Base-by-base conservation (phyloP, 2,888 invertebrate genomes). In the Phaedon cochleariae region DNA sequence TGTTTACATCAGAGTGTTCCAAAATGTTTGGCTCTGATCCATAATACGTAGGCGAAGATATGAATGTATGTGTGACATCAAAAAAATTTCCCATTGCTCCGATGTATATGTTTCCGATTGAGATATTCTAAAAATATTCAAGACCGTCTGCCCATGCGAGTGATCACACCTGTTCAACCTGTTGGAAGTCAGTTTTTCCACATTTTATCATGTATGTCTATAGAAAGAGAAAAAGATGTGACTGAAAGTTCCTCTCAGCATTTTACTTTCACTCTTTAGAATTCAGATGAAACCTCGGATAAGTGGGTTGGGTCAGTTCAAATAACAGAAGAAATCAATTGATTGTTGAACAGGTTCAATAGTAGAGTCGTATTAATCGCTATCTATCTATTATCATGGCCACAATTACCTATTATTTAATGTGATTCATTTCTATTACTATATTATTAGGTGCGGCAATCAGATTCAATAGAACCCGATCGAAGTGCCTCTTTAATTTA, bases 1-100 rank as follows among this genome's bases (percentile, higher is more conserved):
- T 49, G n/a, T 49, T 9, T 22, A 20, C 5, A 6, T 49, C 49
- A 21, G 15, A 22, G 34, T 37, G 1, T 21, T 17, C 9, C 18
- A 41, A 12, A 26, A 3, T 21, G 21, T 57, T 45, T 57, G 55
- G 55, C 41, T 6, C 5, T 17, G 22, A 17, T 57, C 45, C 55
- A 57, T 12, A n/a, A 37, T n/a, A n/a, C 21, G 22, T 57, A n/a
- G 34, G 34, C 37, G 20, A 18, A 6, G 41, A 15, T 15, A 41
- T 41, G 12, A 41, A 4, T 15, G 34, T 15, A 15, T 29, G 34
- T 54, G 37, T 54, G 54, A 53, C 53, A 53, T 37, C 54, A 26
- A 57, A 57, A 45, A 18, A 45, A 45, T 57, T 45, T 57, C 45
- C 55, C 55, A 57, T 26, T 9, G 22, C 21, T 20, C 18, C 34